Evolutionary conservation across 2,797 vertebrate genomes (phyloP).

Genomic region (Sebastes iracundus): DNA sequence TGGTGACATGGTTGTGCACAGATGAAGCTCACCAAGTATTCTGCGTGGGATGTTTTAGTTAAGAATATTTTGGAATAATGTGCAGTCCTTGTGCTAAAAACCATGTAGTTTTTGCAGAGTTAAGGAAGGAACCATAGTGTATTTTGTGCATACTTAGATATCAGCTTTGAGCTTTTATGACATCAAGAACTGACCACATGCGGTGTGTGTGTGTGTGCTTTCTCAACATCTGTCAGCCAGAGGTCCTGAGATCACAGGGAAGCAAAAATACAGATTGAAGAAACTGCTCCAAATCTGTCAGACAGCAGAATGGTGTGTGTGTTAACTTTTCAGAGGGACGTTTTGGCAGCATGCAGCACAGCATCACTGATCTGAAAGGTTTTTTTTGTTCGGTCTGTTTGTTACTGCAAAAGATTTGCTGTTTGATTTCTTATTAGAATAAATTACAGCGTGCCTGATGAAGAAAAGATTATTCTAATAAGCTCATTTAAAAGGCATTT

Average conservation of each 20-base stretch:
- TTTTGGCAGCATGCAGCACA: slow-evolving; percentile 24
- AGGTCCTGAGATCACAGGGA: slow-evolving; percentile 29
- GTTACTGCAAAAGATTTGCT: not conserved
- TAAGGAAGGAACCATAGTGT: not conserved
- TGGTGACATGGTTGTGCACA: not conserved
- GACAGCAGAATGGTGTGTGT: slow-evolving; percentile 5
- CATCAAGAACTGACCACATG: slow-evolving; percentile 19
- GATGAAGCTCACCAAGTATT: not conserved
- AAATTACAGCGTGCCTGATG: not conserved
- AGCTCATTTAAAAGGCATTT: not conserved
- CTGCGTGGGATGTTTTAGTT: not conserved
- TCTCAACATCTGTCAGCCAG: slow-evolving; percentile 20
- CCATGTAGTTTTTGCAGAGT: not conserved
- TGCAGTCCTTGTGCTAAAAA: not conserved
- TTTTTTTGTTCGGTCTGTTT: not conserved
- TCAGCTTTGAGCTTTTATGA: not conserved
- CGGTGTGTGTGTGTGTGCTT: not conserved
- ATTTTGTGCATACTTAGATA: not conserved
- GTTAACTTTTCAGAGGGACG: slow-evolving; percentile 30
- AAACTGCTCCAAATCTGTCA: slow-evolving; percentile 75
- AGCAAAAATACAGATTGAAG: slow-evolving; percentile 31
- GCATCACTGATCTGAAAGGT: slow-evolving; percentile 8
- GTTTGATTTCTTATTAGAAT: slow-evolving; percentile 11
- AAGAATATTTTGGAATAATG: not conserved
- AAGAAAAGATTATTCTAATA: not conserved